A percentile compares a stretch with the other conserved stretches of the same genome.
Evolutionary conservation across 1,140 invertebrate species (phyloP).

Genomic region (Trichogramma pretiosum): DNA sequence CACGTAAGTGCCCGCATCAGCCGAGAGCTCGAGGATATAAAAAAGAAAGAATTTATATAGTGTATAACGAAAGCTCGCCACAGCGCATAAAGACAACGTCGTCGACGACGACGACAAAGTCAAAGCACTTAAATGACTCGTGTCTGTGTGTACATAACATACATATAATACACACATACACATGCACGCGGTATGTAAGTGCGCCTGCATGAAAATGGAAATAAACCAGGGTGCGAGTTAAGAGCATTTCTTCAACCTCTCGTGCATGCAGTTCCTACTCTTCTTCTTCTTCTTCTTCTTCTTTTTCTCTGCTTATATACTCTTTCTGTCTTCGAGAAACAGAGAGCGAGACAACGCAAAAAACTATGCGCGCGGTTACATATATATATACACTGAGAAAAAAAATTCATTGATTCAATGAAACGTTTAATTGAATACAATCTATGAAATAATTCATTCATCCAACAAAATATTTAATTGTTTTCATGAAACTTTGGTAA

Average conservation of each 20-base stretch:
- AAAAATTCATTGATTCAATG: no score
- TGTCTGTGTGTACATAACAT: no score
- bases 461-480: no score
- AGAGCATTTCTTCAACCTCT: slow-evolving; percentile 15
- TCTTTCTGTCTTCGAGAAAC: no score
- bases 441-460: no score
- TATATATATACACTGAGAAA: no score
- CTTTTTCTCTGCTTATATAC: neutral
- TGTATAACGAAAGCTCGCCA: neutral
- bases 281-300: neutral
- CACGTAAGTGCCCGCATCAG: neutral
- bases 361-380: no score
- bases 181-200: slow-evolving; percentile 9
- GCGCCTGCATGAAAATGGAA: slow-evolving; percentile 4
- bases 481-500: no score
- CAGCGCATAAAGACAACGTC: neutral
- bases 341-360: no score
- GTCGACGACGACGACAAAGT: neutral
- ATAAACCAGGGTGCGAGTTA: slow-evolving; percentile 10
- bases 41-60: neutral
- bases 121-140: neutral
- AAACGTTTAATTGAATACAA: no score
- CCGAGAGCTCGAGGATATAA: neutral
- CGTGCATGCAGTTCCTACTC: neutral
- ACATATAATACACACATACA: slow-evolving; percentile 4